A percentile compares a stretch with the other conserved stretches of the same genome.
phyloP scores from a whole-genome alignment of 2,888 invertebrate genomes.

The Andrena chrysosceles region DNA sequence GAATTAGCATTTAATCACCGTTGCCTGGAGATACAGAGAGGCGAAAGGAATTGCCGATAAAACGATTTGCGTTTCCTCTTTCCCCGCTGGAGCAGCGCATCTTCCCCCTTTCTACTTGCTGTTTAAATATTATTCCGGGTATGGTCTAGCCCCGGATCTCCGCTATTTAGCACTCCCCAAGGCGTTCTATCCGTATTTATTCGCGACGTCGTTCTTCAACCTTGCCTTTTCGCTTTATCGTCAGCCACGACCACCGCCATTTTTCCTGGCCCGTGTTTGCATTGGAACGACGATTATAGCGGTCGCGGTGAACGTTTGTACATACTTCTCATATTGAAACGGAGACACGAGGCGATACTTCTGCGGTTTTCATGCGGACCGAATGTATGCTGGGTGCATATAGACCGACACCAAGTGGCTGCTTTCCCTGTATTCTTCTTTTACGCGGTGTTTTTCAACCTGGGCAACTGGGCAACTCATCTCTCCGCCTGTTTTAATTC shows the following conservation, averaged over 20 bases:
- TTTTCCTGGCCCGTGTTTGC: constrained; percentile 29
- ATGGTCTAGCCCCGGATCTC: background rate
- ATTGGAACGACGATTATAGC: constrained; percentile 40
- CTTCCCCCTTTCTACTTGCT: constrained; percentile 53
- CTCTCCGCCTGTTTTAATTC: no score
- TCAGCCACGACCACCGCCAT: background rate
- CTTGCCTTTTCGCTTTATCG: constrained; percentile 35
- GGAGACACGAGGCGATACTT: constrained; percentile 13
- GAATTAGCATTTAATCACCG: constrained; percentile 42
- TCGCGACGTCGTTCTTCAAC: constrained; percentile 34
- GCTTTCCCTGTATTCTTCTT: background rate
- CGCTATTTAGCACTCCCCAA: constrained; percentile 2
- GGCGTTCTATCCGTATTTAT: constrained; percentile 45
- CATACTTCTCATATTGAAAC: constrained; percentile 15
- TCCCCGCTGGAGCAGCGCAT: constrained; percentile 30
- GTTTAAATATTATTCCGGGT: constrained; percentile 73
- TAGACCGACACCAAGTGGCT: no score
- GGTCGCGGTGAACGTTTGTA: constrained; percentile 36
- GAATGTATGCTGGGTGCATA: constrained; percentile 1
- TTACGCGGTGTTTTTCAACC: background rate
- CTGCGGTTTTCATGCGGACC: background rate
- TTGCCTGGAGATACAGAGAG: constrained; percentile 14
- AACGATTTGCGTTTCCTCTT: constrained; percentile 71
- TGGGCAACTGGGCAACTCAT: no score
- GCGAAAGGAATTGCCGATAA: constrained; percentile 53